Evolutionary conservation across 1,140 invertebrate species (phyloP), one percentile per base, ranked within the genome.

Genomic region (Lutraria rhynchaena): DNA sequence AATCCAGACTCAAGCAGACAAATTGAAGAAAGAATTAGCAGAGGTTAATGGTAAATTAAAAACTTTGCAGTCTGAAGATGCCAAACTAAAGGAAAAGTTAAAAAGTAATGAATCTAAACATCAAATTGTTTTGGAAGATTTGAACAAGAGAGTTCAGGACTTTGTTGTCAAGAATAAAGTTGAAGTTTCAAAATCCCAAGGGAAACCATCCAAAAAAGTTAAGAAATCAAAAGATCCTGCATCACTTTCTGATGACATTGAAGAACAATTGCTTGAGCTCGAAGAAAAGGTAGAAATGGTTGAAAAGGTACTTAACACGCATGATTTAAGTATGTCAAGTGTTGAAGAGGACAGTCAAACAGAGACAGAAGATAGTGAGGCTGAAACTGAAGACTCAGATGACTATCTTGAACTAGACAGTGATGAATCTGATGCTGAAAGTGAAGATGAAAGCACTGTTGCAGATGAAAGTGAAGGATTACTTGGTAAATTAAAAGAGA

Each of bases 231-330:
- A 58, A 60, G 49, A 15, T 51, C 55, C 44, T 17, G 51, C 53
- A 11, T 27, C 31, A 17, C 33, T 84, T 17, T 85, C 87, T 24
- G 77, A 76, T 22, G 82, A 86, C 33, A 87, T 90, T 71, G 84
- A 88, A 69, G 67, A 85, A 33, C 84, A 89, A 49, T 77, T 90
- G 22, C 73, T 53, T 61, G 76, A 85, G 46, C 57, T 90, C n/a
- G 89, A 89, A 67, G 81, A 82, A 4, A 86, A 82, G 55, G 87
- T 90, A 24, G 71, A 51, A 53, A 33, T 75, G 35, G 82, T 90
- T 31, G 89, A 89, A 63, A 82, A 87, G 37, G 71, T 85, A 31
- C 57, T 88, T 29, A 58, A 82, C 57, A 51, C 76, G 41, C 61
- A 83, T 27, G 58, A 83, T 57, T 44, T 58, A 53, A 84, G 55